Percentiles rank a stretch among this genome's conserved stretches.
phyloP scores from a whole-genome alignment of 2,888 invertebrate species.

The Scrobipalpa atriplicella region DNA sequence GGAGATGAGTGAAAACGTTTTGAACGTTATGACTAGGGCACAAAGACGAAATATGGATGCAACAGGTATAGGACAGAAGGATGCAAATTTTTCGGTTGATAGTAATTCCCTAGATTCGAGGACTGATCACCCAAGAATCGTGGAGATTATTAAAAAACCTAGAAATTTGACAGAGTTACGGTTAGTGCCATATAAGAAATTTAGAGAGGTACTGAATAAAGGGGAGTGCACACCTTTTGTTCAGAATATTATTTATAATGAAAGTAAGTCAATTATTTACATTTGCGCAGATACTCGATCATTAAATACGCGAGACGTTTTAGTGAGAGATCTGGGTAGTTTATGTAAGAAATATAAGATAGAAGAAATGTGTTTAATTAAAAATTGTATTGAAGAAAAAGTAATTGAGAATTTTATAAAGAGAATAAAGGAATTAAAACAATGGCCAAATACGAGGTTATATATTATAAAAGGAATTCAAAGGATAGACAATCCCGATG shows the following conservation, averaged over 20 bases:
- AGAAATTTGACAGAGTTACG: slow-evolving; percentile 29
- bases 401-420: slow-evolving; percentile 33
- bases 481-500: slow-evolving; percentile 32
- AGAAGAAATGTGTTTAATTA: not conserved
- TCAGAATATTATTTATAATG: too few relatives aligned
- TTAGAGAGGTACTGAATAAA: too few relatives aligned
- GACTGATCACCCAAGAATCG: slow-evolving; percentile 32
- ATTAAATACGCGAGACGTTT: slow-evolving; percentile 1
- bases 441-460: slow-evolving; percentile 31
- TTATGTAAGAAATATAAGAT: not conserved
- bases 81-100: slow-evolving; percentile 21
- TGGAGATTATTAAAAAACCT: slow-evolving; percentile 30
- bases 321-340: slow-evolving; percentile 9
- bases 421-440: too few relatives aligned
- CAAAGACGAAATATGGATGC: slow-evolving; percentile 14
- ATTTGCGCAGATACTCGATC: slow-evolving; percentile 19
- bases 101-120: slow-evolving; percentile 24
- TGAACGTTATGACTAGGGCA: slow-evolving; percentile 14
- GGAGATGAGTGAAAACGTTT: slow-evolving; percentile 21
- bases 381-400: slow-evolving; percentile 29
- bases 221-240: too few relatives aligned
- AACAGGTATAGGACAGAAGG: not conserved
- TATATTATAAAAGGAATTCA: slow-evolving; percentile 31
- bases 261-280: too few relatives aligned
- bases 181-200: too few relatives aligned